Base-by-base conservation (phyloP, 2,888 invertebrate genomes). In the Drosophila rellima region DNA sequence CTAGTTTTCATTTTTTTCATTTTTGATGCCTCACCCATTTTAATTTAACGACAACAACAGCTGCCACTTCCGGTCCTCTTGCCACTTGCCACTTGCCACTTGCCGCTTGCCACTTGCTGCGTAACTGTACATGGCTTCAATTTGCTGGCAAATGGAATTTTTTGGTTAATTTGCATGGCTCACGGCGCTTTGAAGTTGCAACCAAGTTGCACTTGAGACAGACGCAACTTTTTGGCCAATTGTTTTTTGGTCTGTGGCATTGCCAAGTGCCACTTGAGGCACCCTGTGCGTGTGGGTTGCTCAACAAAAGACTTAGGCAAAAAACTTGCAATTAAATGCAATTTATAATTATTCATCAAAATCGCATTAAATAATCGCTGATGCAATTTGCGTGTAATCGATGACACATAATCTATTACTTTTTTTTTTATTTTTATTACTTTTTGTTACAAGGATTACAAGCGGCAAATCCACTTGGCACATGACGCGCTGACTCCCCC, bases 401-500 rank as follows among this genome's bases (percentile, higher is more conserved):
- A 62, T 54, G 42, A 64, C 56, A 66, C 33, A 50, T 51, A 44
- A 60, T 55, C 64, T 74, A 64, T 62, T 31, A 31, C 42, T n/a
- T 29, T 18, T 4, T 52, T 39, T 26, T 37, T 39, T 15, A n/a
- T n/a, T n/a, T n/a, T n/a, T n/a, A n/a, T n/a, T n/a, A n/a, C n/a
- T 74, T 64, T 70, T 68, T 71, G 69, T 55, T 64, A 64, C 84
- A 66, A 51, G 78, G 80, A 88, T 83, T 83, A 83, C 83, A 80
- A 82, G 83, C 82, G 68, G 78, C 55, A 73, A 87, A 82, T 82
- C 80, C 88, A 83, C 89, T 83, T 83, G 89, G 56, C 83, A 82
- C 83, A 86, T 80, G 88, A 83, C 69, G 80, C 80, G 33, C 65
- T 48, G 29, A 39, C 47, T 57, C 37, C 50, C 20, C 50, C 31